Base-by-base conservation (phyloP, 2,888 invertebrate genomes). In the Blera fallax region DNA sequence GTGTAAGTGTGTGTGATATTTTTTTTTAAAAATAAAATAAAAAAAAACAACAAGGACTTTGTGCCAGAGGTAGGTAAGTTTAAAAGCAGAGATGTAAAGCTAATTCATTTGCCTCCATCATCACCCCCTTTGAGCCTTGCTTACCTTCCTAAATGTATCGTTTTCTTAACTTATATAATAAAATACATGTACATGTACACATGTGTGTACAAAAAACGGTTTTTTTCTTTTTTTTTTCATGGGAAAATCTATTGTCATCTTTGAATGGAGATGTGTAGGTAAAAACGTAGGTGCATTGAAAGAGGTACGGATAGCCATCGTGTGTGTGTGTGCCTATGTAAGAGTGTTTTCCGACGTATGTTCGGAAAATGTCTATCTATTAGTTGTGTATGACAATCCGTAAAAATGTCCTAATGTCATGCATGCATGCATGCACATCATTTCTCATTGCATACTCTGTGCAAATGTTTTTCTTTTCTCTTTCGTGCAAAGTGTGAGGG, bases 391-490 rank as follows among this genome's bases (percentile, higher is more conserved):
- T 81, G 81, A 81, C 81, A 85, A 81, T 81, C 81, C 76, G 72
- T 81, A 76, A 77, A 85, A 85, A 77, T 81, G 81, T 85, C 85
- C 85, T 85, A 85, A 81, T 85, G 81, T 84, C 84, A 84, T 84
- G 84, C 80, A 76, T 69, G 80, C 80, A 84, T 84, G 84, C 84
- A 84, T 80, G 56, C 82, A 82, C 79, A 74, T 79, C 78, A 83
- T 78, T 83, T 78, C 73, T 78, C 78, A 83, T 73, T 78, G 83
- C 84, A 72, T 18, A 78, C 79, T 64, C 37, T 56, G 67, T 79
- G 74, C 74, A 84, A 84, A 84, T 74, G 48, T 79, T 74, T 69
- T 80, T 80, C 65, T 65, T 62, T 79, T 76, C 45, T 54, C 62
- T 60, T 60, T 76, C 60, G 40, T 29, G 40, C 50, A 73, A 27